Evolutionary conservation across 2,888 invertebrate species (phyloP), one percentile per base, ranked within the genome.

Genomic region (Eupithecia subfuscata): DNA sequence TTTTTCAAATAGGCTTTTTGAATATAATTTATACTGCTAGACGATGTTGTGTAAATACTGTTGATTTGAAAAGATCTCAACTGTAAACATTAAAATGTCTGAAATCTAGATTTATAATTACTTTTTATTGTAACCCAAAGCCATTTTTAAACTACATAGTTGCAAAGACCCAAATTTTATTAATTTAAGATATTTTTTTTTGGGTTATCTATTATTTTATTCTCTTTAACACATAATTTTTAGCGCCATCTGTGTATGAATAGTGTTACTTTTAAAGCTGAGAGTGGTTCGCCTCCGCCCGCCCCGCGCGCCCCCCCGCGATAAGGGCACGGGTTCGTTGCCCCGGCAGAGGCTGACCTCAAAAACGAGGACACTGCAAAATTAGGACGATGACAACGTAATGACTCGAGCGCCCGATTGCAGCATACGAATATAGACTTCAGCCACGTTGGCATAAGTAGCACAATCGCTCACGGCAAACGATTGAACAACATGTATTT

Each of bases 281-380:
- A 81, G 81, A 84, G 84, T 82, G 81, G 83, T 84, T 80, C 85
- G 68, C 70, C 71, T 34, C 34, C 34, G 34, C 34, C 34, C 34
- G 34, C 80, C 86, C 87, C 86, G 86, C 80, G 89, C 85, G 86
- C 84, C 88, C 40, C 88, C 89, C 89, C 89, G 91, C 93, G 92
- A 94, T 95, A 95, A 95, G 95, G 95, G 95, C 95, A 94, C 88
- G 92, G 90, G 95, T 95, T 95, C 95, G 95, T 94, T 93, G 95
- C 93, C 90, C 95, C 92, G 91, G 92, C 93, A 95, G 92, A 93
- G 91, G 95, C 95, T 96, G 96, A 96, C 96, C 96, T 96, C 96
- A 96, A 96, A 96, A 96, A 96, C 96, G 96, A 96, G 96, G 96
- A 96, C 96, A 96, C 95, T 95, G 95, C 95, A 95, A 95, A 95